These are phyloP conservation scores for Pelvicachromis taeniatus DNA, from an alignment of 2,113 vertebrate species.

Conservation along the genomic window DNA sequence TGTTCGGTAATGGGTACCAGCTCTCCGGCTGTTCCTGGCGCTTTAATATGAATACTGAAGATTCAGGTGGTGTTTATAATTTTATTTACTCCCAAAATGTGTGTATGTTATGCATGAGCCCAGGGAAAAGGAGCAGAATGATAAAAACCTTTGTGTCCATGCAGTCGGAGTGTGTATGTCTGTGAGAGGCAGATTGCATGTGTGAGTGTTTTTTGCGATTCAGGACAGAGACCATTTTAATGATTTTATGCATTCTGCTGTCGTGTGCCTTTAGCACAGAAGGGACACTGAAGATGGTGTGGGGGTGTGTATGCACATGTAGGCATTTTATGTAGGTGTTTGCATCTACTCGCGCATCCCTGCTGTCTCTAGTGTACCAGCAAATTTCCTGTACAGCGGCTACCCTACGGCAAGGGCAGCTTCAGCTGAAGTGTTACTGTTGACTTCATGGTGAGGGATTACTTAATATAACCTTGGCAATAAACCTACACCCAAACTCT, in stretches of 20 bases:
- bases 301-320: neutral
- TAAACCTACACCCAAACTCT: neutral
- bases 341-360: neutral
- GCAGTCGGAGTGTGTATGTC: neutral
- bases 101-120: neutral
- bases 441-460: neutral
- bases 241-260: constrained; percentile 36
- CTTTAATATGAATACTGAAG: constrained; percentile 40
- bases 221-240: neutral
- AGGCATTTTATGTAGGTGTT: neutral
- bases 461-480: constrained; percentile 2
- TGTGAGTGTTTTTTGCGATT: constrained; percentile 3
- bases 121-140: neutral
- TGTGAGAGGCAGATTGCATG: neutral
- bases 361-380: neutral
- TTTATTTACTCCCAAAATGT: constrained; percentile 20
- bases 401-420: neutral
- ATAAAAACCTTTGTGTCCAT: neutral
- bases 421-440: neutral
- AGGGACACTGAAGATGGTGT: neutral
- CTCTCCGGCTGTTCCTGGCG: constrained; percentile 19
- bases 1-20: constrained; percentile 37
- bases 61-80: constrained; percentile 27
- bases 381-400: neutral
- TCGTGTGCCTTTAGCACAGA: constrained; percentile 7